Evolutionary conservation across 2,888 invertebrate genomes (phyloP), one percentile per base, ranked within the genome.

Genomic region (Chymomyza fuscimana): DNA sequence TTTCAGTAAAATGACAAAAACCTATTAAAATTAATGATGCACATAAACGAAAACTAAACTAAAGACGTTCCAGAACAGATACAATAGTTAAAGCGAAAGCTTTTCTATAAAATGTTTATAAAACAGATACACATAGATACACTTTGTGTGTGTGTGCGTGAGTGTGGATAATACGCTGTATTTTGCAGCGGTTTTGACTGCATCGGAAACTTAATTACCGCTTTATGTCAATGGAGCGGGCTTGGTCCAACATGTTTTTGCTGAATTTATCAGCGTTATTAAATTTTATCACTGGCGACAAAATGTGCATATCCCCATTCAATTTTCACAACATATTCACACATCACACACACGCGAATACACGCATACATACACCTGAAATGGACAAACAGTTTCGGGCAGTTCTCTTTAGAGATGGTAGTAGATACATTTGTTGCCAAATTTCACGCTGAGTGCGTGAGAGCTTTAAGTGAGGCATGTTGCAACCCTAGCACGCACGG

Each of bases 261-360:
- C 85, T 82, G 88, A 90, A 90, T 90, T 90, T 90, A 90, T 90
- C 87, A 88, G 82, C 84, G 77, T 89, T 89, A 90, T 90, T 90
- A 89, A 88, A 88, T 90, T 90, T 90, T 89, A 90, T 89, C 87
- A 82, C 81, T 84, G 80, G 84, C 84, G 82, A 89, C 82, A 88
- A 86, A 88, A 86, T 86, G 82, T 82, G 88, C 85, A 78, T 79
- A 83, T 86, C 84, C 84, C 81, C 83, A 83, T 86, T 83, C 83
- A 86, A 86, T 85, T 83, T 83, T 86, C 83, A 83, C 83, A 83
- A 86, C 86, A 83, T 86, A 83, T 83, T 83, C 86, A 76, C 83
- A 83, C 83, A 82, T 83, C 81, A 74, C 83, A 83, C 65, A 40
- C 67, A 29, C 54, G 63, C 68, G 15, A 70, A 50, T n/a, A 46